These are phyloP conservation scores for Antedon mediterranea DNA, from an alignment of 53 echinoderm and acorn worm genomes.

Conservation along the genomic window DNA sequence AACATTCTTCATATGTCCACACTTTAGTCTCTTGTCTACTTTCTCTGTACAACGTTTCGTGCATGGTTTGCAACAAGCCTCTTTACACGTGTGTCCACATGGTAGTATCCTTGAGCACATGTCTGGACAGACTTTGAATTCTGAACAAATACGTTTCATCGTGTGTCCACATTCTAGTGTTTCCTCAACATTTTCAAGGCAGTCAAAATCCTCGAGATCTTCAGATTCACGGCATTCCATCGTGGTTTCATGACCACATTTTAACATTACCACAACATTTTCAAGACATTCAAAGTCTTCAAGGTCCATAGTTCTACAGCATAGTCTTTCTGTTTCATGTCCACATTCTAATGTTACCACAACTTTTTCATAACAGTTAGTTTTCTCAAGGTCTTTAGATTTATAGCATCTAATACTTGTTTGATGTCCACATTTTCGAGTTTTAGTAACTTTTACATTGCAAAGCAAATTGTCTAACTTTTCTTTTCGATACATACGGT, in stretches of 20 bases:
- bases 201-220: no score
- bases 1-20: slow-evolving; percentile 32
- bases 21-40: slow-evolving; percentile 30
- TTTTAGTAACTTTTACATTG: not conserved
- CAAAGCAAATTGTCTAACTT: slow-evolving; percentile 24
- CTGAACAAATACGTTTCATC: no score
- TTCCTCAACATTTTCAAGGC: no score
- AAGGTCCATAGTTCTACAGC: slow-evolving; percentile 10
- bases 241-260: no score
- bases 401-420: slow-evolving; percentile 37
- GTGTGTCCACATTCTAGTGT: slow-evolving; percentile 39
- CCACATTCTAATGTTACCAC: slow-evolving; percentile 39
- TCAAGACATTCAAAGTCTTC: no score
- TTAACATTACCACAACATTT: slow-evolving; percentile 23
- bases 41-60: no score
- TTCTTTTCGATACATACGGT: slow-evolving; percentile 29
- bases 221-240: no score
- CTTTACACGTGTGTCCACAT: slow-evolving; percentile 33
- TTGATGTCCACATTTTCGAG: slow-evolving; percentile 46
- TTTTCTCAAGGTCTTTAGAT: not conserved
- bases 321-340: slow-evolving; percentile 29
- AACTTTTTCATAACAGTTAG: slow-evolving; percentile 20
- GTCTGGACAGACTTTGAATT: no score
- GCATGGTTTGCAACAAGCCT: no score
- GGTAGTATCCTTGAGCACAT: no score